A percentile compares a stretch with the other conserved stretches of the same genome.
phyloP scores from a whole-genome alignment of 2,888 invertebrate species.

The Synergus japonicus region DNA sequence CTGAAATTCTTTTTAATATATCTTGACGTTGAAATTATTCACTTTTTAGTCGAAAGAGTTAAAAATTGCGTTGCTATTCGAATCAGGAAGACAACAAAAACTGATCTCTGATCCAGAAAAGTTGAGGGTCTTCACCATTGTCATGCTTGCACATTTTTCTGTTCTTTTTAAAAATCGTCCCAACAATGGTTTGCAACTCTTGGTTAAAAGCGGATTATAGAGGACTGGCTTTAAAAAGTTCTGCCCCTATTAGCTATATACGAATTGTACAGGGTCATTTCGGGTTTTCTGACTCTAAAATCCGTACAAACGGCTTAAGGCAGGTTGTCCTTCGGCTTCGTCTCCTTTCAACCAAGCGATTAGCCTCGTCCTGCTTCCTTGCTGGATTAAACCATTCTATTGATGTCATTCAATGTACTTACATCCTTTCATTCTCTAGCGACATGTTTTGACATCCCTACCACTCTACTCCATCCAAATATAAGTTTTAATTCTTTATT shows the following conservation, averaged over 20 bases:
- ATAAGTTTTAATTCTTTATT: slow-evolving; percentile 22
- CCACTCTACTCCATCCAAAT: slow-evolving; percentile 47
- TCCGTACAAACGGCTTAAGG: slow-evolving; percentile 66
- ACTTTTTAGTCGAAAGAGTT: background rate
- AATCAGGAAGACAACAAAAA: background rate
- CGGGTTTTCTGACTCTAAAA: slow-evolving; percentile 64
- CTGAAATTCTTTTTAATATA: no score
- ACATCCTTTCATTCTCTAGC: slow-evolving; percentile 61
- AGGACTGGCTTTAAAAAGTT: slow-evolving; percentile 40
- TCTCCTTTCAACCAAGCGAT: slow-evolving; percentile 40
- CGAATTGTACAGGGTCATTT: slow-evolving; percentile 56
- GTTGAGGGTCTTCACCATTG: slow-evolving; percentile 11
- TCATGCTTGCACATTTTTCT: slow-evolving; percentile 40
- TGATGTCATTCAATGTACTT: slow-evolving; percentile 64
- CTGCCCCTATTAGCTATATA: slow-evolving; percentile 24
- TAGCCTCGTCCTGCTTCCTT: slow-evolving; percentile 48
- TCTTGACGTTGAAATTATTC: no score
- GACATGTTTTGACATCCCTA: slow-evolving; percentile 67
- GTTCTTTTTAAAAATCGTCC: slow-evolving; percentile 29
- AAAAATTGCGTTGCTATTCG: slow-evolving; percentile 7
- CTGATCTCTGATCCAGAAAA: slow-evolving; percentile 31
- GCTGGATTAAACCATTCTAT: slow-evolving; percentile 64
- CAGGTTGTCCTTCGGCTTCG: slow-evolving; percentile 48
- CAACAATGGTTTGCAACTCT: slow-evolving; percentile 39
- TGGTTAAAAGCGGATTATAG: slow-evolving; percentile 35